Base-by-base conservation (phyloP, 2,113 vertebrate genomes). In the Syrmaticus mikado region DNA sequence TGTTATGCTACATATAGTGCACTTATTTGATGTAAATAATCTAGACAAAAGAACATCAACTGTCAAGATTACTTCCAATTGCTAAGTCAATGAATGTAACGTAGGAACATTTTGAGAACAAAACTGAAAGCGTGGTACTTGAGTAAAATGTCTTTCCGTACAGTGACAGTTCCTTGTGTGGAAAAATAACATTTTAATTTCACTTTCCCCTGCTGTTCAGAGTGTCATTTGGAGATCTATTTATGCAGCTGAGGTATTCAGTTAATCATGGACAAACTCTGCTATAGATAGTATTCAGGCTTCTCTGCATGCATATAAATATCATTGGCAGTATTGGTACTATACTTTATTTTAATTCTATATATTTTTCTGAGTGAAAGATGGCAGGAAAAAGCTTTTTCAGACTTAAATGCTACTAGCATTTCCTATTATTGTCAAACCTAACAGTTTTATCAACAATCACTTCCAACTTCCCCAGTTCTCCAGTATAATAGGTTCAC, bases 121-220 rank as follows among this genome's bases (percentile, higher is more conserved):
- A 82, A 87, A 82, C 72, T 24, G 3, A 8, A 43, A 32, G 36
- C 9, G 10, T 9, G 43, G 24, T 3, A 45, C 57, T 77, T 67
- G 66, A 30, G 74, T 15, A 32, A 65, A 70, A 70, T 8, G 3
- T 46, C 70, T 90, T 66, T 25, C 38, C 55, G 72, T 50, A 58
- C 91, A 91, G 45, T 76, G 64, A 34, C 45, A 93, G 41, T 38
- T 6, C 36, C 79, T 52, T 80, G 15, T 36, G 28, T 43, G 50
- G 30, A 41, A 85, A 74, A 95, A 50, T 50, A 50, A n/a, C 5
- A 55, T 64, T 92, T 93, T 90, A 85, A 83, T 93, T 73, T 88
- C 60, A 80, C n/a, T 58, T 89, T 87, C 62, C 41, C 85, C 64
- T 92, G 38, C 74, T 84, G 22, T 43, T 75, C 3, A 1, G 16